Conservation (phyloP, 2,113 vertebrate species). For the Cichladusa arquata region DNA sequence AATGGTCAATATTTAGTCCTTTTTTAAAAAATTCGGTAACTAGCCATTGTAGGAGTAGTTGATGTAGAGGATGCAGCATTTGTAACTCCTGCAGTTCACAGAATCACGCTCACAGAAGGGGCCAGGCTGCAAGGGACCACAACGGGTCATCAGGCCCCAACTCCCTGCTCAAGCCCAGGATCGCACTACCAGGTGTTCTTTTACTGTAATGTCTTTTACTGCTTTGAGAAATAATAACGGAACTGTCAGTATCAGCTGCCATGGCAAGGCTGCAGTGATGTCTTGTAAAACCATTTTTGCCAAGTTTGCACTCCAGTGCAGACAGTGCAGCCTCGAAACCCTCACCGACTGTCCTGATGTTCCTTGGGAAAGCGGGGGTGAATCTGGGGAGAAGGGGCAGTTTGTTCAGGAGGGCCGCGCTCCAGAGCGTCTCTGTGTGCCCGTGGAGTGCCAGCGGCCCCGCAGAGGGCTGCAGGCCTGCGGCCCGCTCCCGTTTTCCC, state of each 20-base stretch:
- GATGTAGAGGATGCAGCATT: not conserved
- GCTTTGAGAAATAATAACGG: not conserved
- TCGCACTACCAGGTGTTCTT: too few species aligned
- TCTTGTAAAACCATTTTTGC: not conserved
- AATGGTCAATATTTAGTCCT: not conserved
- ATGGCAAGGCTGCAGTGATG: rapidly evolving
- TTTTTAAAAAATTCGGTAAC: not conserved
- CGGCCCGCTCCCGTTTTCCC: rapidly evolving
- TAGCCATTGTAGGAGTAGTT: not conserved
- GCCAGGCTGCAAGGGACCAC: not conserved
- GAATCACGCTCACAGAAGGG: rapidly evolving
- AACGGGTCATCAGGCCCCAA: rapidly evolving
- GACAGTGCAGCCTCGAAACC: not conserved
- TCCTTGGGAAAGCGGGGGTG: rapidly evolving
- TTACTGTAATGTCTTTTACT: not conserved
- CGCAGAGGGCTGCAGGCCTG: too few species aligned
- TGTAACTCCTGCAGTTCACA: not conserved
- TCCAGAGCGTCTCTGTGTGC: rapidly evolving
- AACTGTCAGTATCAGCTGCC: not conserved
- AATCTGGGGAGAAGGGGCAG: rapidly evolving
- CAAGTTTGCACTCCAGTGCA: rapidly evolving
- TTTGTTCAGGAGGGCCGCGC: rapidly evolving
- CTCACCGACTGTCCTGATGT: rapidly evolving
- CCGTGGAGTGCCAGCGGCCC: rapidly evolving
- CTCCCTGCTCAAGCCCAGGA: too few species aligned